Percentiles rank a stretch among this genome's conserved stretches.
Evolutionary conservation across 2,113 vertebrate genomes (phyloP).

Genomic region (Craseonycteris thonglongyai): DNA sequence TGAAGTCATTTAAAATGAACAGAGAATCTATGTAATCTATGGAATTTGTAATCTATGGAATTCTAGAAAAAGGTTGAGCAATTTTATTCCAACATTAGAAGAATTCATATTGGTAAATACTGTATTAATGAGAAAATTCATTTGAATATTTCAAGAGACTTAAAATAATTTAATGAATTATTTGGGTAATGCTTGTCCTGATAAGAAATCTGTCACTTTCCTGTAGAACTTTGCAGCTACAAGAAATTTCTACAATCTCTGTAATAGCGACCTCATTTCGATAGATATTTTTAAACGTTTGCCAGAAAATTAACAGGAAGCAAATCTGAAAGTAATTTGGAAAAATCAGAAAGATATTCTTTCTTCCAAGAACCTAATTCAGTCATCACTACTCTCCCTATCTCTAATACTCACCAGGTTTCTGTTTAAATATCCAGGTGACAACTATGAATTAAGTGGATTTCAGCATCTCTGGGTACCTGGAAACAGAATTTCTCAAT

Average conservation of each 20-base stretch:
- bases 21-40: not conserved
- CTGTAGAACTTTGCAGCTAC: constrained; percentile 18
- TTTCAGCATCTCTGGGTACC: not conserved
- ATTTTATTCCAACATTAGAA: not conserved
- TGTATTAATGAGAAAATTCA: constrained; percentile 6
- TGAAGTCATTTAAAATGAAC: not conserved
- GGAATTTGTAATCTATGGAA: not conserved
- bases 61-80: not conserved
- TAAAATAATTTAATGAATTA: constrained; percentile 12
- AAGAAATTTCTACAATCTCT: constrained; percentile 38
- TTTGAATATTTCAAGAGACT: constrained; percentile 29
- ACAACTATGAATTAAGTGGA: not conserved
- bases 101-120: not conserved
- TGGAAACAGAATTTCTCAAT: not conserved
- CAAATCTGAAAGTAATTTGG: constrained; percentile 57
- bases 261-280: constrained; percentile 40
- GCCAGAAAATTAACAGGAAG: constrained; percentile 63
- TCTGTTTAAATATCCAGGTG: constrained; percentile 17
- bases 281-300: constrained; percentile 60
- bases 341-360: constrained; percentile 47
- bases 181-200: not conserved
- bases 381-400: not conserved
- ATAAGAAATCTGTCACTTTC: constrained; percentile 50
- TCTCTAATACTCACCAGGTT: not conserved
- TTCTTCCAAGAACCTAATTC: constrained; percentile 54